These are phyloP conservation scores for Crossaster papposus DNA, from an alignment of 53 echinoderm and acorn worm genomes.

Conservation along the genomic window DNA sequence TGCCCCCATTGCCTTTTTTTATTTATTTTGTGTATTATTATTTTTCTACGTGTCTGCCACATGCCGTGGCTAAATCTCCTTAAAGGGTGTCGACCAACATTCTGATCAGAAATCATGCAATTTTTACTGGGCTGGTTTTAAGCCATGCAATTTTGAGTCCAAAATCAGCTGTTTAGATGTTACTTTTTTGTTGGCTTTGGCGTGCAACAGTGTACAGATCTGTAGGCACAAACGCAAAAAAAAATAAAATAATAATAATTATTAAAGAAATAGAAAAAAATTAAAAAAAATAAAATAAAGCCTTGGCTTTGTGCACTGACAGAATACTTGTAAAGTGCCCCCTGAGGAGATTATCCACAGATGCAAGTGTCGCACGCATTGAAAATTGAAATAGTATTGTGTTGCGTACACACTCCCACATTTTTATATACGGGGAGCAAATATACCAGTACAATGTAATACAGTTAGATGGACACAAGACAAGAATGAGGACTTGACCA, in stretches of 20 bases:
- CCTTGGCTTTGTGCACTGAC: not conserved
- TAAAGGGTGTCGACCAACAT: not conserved
- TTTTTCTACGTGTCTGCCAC: not conserved
- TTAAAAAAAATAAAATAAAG: too few relatives aligned
- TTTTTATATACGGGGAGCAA: not conserved
- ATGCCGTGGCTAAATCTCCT: not conserved
- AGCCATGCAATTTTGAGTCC: not conserved
- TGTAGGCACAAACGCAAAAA: too few relatives aligned
- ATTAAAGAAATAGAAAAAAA: too few relatives aligned
- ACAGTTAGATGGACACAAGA: not conserved
- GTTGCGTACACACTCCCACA: not conserved
- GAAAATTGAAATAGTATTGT: not conserved
- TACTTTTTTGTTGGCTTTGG: too few relatives aligned
- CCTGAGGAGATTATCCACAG: not conserved
- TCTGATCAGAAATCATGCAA: not conserved
- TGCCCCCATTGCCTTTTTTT: constrained; percentile 72
- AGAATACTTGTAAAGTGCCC: not conserved
- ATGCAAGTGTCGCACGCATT: not conserved
- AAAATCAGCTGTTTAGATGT: too few relatives aligned
- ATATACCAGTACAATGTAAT: not conserved
- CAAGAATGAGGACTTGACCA: not conserved
- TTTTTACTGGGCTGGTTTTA: not conserved
- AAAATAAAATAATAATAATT: too few relatives aligned
- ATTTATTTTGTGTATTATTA: not conserved
- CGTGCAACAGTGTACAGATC: too few relatives aligned